These are phyloP conservation scores for Zoanthus sansibaricus DNA, from an alignment of 92 coral and sea anemone species.

Conservation along the genomic window DNA sequence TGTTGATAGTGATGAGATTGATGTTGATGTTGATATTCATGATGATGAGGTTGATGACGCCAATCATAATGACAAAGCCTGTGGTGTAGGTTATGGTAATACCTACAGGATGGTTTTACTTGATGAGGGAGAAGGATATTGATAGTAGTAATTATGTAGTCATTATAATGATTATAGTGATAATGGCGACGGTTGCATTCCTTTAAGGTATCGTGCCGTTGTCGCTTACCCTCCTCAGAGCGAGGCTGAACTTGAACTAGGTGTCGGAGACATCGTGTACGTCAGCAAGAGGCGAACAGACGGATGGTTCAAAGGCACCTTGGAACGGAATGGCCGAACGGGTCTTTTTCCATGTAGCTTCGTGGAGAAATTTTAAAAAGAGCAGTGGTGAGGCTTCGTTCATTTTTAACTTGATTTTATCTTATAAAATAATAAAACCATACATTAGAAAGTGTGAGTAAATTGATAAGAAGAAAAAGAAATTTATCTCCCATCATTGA, in stretches of 20 bases:
- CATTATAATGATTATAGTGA: not conserved
- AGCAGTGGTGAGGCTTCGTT: not conserved
- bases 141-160: not conserved
- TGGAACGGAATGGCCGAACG: conserved; percentile 95
- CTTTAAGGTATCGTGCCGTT: conserved; percentile 81
- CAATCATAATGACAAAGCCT: not conserved
- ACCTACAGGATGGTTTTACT: no score
- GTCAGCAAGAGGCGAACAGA: conserved; percentile 90
- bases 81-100: not conserved
- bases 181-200: not conserved
- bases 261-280: conserved; percentile 90
- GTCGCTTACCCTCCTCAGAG: conserved; percentile 95
- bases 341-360: conserved; percentile 95
- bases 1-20: not conserved
- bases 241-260: conserved; percentile 89
- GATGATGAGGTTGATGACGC: not conserved
- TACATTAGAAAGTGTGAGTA: no score
- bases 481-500: no score
- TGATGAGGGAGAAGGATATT: not conserved
- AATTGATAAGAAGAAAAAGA: no score
- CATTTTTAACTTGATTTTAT: not conserved
- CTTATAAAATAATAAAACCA: not conserved
- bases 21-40: not conserved
- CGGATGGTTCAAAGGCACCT: conserved; percentile 98
- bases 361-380: conserved; percentile 74